Evolutionary conservation across 2,888 invertebrate species (phyloP), one percentile per base, ranked within the genome.

Genomic region (Sphecodes monilicornis): DNA sequence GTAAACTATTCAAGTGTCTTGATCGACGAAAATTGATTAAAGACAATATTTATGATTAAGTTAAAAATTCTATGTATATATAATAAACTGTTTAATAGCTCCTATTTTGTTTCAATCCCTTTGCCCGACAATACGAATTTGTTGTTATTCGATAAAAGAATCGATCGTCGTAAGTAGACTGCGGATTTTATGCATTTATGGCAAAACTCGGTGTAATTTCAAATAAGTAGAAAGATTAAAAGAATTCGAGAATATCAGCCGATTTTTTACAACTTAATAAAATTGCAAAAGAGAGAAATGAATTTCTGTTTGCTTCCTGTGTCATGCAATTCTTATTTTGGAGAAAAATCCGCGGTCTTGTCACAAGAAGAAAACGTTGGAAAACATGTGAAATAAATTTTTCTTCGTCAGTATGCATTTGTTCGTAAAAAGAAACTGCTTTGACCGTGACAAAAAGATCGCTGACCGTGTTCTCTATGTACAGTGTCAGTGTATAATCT

Each of bases 401-500:
- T n/a, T n/a, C n/a, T n/a, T n/a, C n/a, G 41, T 41, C 0, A 41
- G 13, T 4, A 41, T 13, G 3, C 26, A n/a, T n/a, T 26, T 26
- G n/a, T 10, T 10, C 22, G 29, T 26, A 26, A 57, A 57, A 71
- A 26, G 22, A 18, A 32, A 4, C 3, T 11, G 22, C 46, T 43
- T 16, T 16, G n/a, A 26, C 39, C n/a, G 41, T 50, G 11, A 41
- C 54, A 43, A 72, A 80, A 72, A 11, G 54, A 69, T 54, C 3
- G 29, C 41, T 16, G 26, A 41, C 64, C 39, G 70, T 46, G 13
- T 54, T 36, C 16, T n/a, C 39, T 81, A 71, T 71, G 26, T 72
- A 81, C 72, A 78, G 36, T 32, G 50, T 22, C 68, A 3, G 41
- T 36, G 76, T 68, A 68, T 69, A 22, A 57, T 79, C 72, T 69